Evolutionary conservation across 2,888 invertebrate species (phyloP).

Genomic region (Hydroisotoma schaefferi): DNA sequence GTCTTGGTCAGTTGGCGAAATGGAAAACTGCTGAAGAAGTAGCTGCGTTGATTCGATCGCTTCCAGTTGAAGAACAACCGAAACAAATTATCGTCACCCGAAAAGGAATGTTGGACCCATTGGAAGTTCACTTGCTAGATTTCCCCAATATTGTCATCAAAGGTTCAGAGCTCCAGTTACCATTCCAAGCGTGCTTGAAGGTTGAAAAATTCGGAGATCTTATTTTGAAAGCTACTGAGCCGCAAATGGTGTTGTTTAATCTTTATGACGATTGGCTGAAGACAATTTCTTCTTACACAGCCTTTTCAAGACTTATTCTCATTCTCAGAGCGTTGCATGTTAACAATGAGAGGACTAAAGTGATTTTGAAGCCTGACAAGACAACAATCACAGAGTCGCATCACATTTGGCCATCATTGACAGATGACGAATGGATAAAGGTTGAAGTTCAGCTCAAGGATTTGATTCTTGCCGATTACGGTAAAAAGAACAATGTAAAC

Average conservation of each 20-base stretch:
- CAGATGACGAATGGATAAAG: conserved; percentile 99
- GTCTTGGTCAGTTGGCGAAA: conserved; percentile 97
- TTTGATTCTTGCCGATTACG: conserved; percentile 96
- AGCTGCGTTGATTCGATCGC: conserved; percentile 94
- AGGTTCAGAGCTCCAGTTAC: conserved; percentile 95
- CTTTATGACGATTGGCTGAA: conserved; percentile 99
- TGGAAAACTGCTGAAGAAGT: conserved; percentile 99
- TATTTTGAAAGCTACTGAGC: conserved; percentile 97
- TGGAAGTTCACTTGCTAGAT: conserved; percentile 97
- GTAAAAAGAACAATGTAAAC: conserved; percentile 99
- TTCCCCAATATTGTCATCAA: conserved; percentile 99
- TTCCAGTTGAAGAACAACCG: conserved; percentile 99
- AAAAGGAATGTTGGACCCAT: conserved; percentile 99
- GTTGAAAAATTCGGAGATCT: conserved; percentile 99
- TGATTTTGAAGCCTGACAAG: conserved; percentile 96
- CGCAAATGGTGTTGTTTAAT: conserved; percentile 99
- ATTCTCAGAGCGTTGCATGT: conserved; percentile 96
- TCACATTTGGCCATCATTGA: conserved; percentile 98
- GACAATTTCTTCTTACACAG: conserved; percentile 98
- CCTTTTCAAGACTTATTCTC: conserved; percentile 93
- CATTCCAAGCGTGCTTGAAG: conserved; percentile 97
- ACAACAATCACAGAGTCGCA: conserved; percentile 98
- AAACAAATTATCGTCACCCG: conserved; percentile 99
- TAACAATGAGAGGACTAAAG: conserved; percentile 98
- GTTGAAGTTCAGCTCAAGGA: conserved; percentile 98